Percentiles rank a stretch among this genome's conserved stretches.
Conservation (phyloP, 2,888 invertebrate species). For the Leptopilina drosophilae region DNA sequence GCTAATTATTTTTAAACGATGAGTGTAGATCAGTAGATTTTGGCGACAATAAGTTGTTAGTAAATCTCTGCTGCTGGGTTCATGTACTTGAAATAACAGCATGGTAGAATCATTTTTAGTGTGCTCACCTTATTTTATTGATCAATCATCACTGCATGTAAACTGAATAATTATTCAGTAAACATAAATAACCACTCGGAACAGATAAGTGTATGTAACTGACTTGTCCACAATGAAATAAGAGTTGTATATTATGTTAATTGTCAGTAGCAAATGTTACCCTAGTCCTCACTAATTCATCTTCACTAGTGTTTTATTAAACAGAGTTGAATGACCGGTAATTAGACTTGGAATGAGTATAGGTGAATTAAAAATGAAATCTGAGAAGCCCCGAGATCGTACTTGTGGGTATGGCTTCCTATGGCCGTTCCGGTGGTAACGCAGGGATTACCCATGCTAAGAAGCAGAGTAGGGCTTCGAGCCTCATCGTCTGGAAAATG, state of each 20-base stretch:
- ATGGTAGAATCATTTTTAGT: no score
- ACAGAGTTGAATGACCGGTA: constrained; percentile 54
- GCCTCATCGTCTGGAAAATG: constrained; percentile 78
- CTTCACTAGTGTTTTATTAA: not conserved
- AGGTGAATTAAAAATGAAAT: constrained; percentile 68
- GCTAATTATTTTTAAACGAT: not conserved
- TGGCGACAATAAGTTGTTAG: not conserved
- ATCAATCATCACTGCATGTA: no score
- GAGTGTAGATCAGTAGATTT: not conserved
- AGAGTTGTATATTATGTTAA: no score
- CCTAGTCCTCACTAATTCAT: not conserved
- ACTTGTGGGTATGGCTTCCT: constrained; percentile 75
- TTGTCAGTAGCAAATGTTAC: no score
- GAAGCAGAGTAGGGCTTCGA: constrained; percentile 75
- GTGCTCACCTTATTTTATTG: no score
- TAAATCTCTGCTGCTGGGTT: no score
- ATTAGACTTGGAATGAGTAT: constrained; percentile 57
- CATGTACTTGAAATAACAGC: no score
- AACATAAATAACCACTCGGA: no score
- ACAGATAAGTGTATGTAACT: no score
- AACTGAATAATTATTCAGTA: no score
- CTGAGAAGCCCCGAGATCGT: constrained; percentile 69
- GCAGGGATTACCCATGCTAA: constrained; percentile 74
- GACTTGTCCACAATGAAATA: no score
- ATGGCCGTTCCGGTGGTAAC: constrained; percentile 66